Evolutionary conservation across 2,888 invertebrate species (phyloP).

Genomic region (Cerastoderma edule): DNA sequence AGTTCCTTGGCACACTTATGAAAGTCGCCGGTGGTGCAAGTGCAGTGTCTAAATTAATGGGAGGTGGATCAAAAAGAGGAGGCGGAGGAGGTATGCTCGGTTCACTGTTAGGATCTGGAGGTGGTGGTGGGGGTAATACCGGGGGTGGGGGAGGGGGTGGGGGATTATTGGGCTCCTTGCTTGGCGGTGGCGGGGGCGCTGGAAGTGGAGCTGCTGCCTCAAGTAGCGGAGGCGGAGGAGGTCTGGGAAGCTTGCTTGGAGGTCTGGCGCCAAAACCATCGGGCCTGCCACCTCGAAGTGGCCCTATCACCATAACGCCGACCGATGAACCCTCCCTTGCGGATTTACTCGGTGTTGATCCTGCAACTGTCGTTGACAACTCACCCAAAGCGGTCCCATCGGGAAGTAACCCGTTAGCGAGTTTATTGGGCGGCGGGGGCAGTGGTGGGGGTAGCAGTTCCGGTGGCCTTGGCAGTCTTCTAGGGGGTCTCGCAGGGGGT

Average conservation of each 20-base stretch:
- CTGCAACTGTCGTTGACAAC: constrained; percentile 39
- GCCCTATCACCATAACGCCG: not conserved
- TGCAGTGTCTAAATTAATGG: constrained; percentile 13
- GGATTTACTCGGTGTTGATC: constrained; percentile 60
- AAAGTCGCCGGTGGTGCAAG: constrained; percentile 18
- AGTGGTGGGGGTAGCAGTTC: constrained; percentile 32
- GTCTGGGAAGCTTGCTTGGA: constrained; percentile 18
- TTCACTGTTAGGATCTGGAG: constrained; percentile 29
- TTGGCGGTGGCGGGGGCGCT: constrained; percentile 11
- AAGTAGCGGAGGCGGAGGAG: constrained; percentile 3
- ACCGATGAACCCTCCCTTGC: constrained; percentile 50
- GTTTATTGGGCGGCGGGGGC: constrained; percentile 35
- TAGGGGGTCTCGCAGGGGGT: not conserved
- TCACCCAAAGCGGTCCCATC: constrained; percentile 39
- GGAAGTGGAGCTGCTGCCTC: constrained; percentile 2
- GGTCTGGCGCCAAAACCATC: constrained; percentile 35
- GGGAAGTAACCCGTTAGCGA: constrained; percentile 36
- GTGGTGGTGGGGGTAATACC: constrained; percentile 5
- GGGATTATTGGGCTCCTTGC: constrained; percentile 17
- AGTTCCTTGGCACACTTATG: constrained; percentile 45
- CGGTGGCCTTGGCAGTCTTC: constrained; percentile 21
- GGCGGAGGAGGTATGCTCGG: constrained; percentile 40
- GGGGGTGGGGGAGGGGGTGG: constrained; percentile 26
- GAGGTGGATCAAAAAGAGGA: constrained; percentile 6
- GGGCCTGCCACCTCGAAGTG: constrained; percentile 32